Percentiles rank a stretch among this genome's conserved stretches.
Evolutionary conservation across 2,888 invertebrate genomes (phyloP).

Genomic region (Prenolepis imparis): DNA sequence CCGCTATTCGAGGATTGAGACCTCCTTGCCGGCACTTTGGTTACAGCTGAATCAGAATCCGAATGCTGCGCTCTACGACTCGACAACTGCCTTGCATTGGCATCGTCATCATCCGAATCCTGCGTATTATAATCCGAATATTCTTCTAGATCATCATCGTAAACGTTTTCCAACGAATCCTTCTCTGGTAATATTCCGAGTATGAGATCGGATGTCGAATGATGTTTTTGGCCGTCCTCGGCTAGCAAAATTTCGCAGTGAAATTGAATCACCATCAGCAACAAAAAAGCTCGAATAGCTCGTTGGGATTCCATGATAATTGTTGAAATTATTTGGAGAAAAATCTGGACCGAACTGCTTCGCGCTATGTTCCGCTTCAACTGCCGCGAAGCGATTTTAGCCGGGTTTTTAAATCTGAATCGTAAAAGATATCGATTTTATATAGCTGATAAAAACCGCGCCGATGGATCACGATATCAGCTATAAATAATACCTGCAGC

Average conservation of each 20-base stretch:
- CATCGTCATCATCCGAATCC: background rate
- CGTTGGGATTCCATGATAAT: constrained; percentile 2
- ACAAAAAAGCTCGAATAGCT: constrained; percentile 1
- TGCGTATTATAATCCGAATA: background rate
- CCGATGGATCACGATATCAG: background rate
- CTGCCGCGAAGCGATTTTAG: background rate
- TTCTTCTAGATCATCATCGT: background rate
- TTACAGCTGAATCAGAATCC: too few species aligned
- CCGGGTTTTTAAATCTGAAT: constrained; percentile 12
- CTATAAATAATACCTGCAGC: background rate
- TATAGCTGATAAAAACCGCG: background rate
- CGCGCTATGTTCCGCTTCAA: background rate
- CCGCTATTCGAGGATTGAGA: too few species aligned
- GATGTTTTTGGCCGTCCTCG: background rate
- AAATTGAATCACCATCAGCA: constrained; percentile 15
- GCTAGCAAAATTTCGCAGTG: background rate
- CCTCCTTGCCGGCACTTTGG: too few species aligned
- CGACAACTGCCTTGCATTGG: too few species aligned
- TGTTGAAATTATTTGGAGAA: background rate
- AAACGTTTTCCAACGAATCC: background rate
- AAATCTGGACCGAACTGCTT: background rate
- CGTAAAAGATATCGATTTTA: constrained; percentile 12
- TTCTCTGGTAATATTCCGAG: background rate
- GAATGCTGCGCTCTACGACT: too few species aligned
- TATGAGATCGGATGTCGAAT: background rate